Evolutionary conservation across 2,113 vertebrate genomes (phyloP), one percentile per base, ranked within the genome.

Genomic region (Cyprinus carpio): DNA sequence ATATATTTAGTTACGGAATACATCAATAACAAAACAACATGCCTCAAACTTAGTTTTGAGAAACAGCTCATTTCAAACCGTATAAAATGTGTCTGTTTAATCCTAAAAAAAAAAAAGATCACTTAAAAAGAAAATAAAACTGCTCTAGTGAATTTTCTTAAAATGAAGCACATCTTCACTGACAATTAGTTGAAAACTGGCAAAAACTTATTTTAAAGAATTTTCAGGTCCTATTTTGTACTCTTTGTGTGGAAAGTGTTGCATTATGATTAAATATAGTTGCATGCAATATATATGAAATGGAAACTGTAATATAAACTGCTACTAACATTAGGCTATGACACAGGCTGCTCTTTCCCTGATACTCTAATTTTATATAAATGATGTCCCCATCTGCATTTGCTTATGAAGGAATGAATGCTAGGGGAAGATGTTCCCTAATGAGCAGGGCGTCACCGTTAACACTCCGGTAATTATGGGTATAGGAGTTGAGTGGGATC

Each of bases 401-500:
- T 40, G 77, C 81, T 75, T 81, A 86, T 86, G 86, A 88, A 71
- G 34, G 67, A 75, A 88, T 37, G 46, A 31, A 16, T 81, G 84
- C 75, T 62, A 16, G 25, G 37, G 81, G 85, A 84, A 86, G 64
- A 64, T 29, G 25, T 43, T 51, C 64, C 67, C 84, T 88, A 81
- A 84, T 69, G 81, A 88, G 82, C 56, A 84, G 60, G 71, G 85
- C 58, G 85, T 78, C 83, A 85, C 56, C 81, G 58, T 86, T 86
- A 84, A 84, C 81, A 81, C 62, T 83, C 31, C 56, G 69, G 75
- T 86, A 88, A 86, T 88, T 77, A 88, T 82, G 51, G 76, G 58
- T 81, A 37, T 37, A 84, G 62, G 75, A 74, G 60, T 86, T 78
- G 25, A 80, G 40, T 11, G 11, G 46, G 58, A 37, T 64, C 79